Evolutionary conservation across 2,113 vertebrate genomes (phyloP).

Genomic region (Orthochromis malagaraziensis): DNA sequence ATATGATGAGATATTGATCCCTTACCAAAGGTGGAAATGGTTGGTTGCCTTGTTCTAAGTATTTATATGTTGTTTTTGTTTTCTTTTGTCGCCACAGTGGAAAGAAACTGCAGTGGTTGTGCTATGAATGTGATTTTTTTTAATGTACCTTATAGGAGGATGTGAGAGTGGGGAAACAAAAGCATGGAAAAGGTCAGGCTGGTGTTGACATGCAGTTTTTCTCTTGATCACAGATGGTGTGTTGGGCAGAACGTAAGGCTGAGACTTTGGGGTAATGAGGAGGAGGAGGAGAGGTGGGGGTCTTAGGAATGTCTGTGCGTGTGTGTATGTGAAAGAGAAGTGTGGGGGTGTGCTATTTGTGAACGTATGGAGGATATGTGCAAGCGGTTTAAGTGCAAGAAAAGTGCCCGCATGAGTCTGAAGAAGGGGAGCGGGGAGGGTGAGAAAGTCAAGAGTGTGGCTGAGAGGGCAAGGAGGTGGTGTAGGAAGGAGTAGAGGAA

Average conservation of each 20-base stretch:
- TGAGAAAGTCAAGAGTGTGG: neutral
- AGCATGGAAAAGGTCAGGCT: constrained; percentile 54
- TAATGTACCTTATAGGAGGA: neutral
- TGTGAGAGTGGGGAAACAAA: constrained; percentile 37
- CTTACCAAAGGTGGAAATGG: neutral
- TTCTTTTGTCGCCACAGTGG: neutral
- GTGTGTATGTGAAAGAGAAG: neutral
- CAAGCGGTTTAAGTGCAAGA: neutral
- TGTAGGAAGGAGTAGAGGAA: neutral
- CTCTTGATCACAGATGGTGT: constrained; percentile 63
- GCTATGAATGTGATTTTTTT: neutral
- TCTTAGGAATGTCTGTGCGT: constrained; percentile 43
- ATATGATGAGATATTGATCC: constrained; percentile 40
- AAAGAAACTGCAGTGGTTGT: neutral
- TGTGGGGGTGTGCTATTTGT: constrained; percentile 6
- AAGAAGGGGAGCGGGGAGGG: neutral
- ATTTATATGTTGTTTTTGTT: neutral
- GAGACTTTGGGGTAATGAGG: constrained; percentile 29
- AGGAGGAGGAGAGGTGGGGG: constrained; percentile 12
- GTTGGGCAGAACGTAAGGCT: constrained; percentile 29
- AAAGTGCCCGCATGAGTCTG: constrained; percentile 3
- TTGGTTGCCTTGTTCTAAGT: neutral
- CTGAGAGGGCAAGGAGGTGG: neutral
- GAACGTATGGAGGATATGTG: constrained; percentile 6
- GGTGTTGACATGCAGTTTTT: constrained; percentile 40